Conservation (phyloP, 2,888 invertebrate genomes). For the Anthophora plumipes region DNA sequence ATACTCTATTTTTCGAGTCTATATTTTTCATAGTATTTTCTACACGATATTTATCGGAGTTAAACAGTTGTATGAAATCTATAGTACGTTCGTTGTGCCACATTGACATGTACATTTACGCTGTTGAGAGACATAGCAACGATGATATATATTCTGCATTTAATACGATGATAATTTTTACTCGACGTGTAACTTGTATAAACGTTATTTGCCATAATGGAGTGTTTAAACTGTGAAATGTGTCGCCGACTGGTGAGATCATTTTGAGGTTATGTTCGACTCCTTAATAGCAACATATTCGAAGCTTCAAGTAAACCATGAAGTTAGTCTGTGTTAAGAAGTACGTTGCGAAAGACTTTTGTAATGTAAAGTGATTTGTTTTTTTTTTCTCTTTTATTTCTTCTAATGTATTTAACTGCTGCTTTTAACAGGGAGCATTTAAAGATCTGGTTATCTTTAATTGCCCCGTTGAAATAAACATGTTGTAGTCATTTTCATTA, state of each 20-base stretch:
- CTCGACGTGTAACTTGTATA: background rate
- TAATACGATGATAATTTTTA: slow-evolving; percentile 13
- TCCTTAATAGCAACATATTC: background rate
- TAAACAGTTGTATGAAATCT: background rate
- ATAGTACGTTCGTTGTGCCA: slow-evolving; percentile 12
- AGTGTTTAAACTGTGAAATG: too few species aligned
- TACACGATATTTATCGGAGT: slow-evolving; percentile 19
- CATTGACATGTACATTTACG: background rate
- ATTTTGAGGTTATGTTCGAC: background rate
- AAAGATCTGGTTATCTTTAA: slow-evolving; percentile 10
- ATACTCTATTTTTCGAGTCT: slow-evolving; percentile 3
- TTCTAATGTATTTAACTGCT: background rate
- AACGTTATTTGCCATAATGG: background rate
- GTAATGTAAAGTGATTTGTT: background rate
- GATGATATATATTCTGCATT: background rate
- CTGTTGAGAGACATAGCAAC: background rate
- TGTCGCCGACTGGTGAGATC: background rate
- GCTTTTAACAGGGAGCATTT: background rate
- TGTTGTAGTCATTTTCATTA: slow-evolving; percentile 6
- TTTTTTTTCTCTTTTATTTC: too few species aligned
- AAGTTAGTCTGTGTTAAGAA: background rate
- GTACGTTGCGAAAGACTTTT: background rate
- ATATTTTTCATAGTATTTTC: background rate
- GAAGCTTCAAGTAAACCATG: background rate
- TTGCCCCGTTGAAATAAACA: background rate